Evolutionary conservation across 2,888 invertebrate species (phyloP), one percentile per base, ranked within the genome.

Genomic region (Ptychoptera contaminata): DNA sequence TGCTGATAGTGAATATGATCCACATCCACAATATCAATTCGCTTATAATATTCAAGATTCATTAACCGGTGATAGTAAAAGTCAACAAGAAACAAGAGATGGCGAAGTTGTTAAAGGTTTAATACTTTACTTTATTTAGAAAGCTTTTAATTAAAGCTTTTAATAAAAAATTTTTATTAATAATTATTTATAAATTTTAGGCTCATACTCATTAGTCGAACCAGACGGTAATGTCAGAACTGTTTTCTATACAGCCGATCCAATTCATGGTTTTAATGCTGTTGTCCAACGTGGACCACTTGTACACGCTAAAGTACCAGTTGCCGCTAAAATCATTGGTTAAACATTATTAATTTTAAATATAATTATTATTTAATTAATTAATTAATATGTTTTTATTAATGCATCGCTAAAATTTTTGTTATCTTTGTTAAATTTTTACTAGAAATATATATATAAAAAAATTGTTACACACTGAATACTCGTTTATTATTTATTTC

Each of bases 191-290:
- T 23, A 23, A 5, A 23, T n/a, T n/a, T 23, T 23, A 23, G 73
- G 70, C 47, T 64, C 64, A 34, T 70, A 69, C 59, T 67, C 67
- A 44, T 55, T 70, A 44, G 60, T 60, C 49, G 69, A 70, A 53
- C 59, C 70, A 44, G 70, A 69, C 52, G 70, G 70, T 52, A 63
- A 65, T 46, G 60, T 62, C 47, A 61, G 70, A 49, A 66, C 58
- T 42, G 70, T 70, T 41, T 67, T 64, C 54, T 70, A 70, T 56
- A 65, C 64, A 44, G 67, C 68, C 44, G 69, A 69, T 51, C 58
- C 64, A 36, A 51, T 68, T 50, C 66, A 67, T 50, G 69, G 70
- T 48, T 70, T 70, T 58, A 69, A 69, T 53, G 69, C 69, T 41
- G 63, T 69, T 34, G 69, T 70, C 6, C 60, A 60, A 51, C 63